These are phyloP conservation scores for Philereme vetulata DNA, from an alignment of 2,888 invertebrate genomes.

Conservation along the genomic window DNA sequence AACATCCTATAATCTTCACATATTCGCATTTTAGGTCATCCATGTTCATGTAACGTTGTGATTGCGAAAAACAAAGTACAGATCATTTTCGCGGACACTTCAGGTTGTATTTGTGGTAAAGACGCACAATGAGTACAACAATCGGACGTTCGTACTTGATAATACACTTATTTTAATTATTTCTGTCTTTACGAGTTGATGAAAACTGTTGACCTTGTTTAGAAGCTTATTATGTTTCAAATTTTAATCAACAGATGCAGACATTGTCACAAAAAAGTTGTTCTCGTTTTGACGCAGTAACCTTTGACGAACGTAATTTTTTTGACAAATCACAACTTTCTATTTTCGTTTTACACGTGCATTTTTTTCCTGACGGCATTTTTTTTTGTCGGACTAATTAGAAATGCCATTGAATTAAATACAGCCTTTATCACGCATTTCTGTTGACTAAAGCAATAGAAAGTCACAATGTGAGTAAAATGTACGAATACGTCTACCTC, in stretches of 20 bases:
- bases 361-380: not conserved
- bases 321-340: conserved; percentile 29
- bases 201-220: conserved; percentile 85
- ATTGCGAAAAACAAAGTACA: conserved; percentile 83
- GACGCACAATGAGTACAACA: conserved; percentile 61
- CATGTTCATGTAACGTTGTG: conserved; percentile 85
- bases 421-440: not conserved
- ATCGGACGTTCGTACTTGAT: conserved; percentile 66
- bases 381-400: not conserved
- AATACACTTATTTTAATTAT: conserved; percentile 75
- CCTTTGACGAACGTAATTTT: conserved; percentile 52
- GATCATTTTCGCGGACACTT: conserved; percentile 81
- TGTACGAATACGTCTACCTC: conserved; percentile 40
- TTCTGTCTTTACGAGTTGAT: conserved; percentile 77
- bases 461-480: not conserved
- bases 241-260: conserved; percentile 84
- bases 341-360: conserved; percentile 10
- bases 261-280: conserved; percentile 81
- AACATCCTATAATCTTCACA: conserved; percentile 82
- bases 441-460: not conserved
- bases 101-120: conserved; percentile 66
- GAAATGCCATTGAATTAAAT: not conserved
- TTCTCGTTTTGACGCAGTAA: conserved; percentile 58
- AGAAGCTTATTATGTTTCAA: conserved; percentile 84
- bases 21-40: conserved; percentile 85